A percentile compares a stretch with the other conserved stretches of the same genome.
phyloP scores from a whole-genome alignment of 1,140 invertebrate genomes.

The Nomia melanderi region DNA sequence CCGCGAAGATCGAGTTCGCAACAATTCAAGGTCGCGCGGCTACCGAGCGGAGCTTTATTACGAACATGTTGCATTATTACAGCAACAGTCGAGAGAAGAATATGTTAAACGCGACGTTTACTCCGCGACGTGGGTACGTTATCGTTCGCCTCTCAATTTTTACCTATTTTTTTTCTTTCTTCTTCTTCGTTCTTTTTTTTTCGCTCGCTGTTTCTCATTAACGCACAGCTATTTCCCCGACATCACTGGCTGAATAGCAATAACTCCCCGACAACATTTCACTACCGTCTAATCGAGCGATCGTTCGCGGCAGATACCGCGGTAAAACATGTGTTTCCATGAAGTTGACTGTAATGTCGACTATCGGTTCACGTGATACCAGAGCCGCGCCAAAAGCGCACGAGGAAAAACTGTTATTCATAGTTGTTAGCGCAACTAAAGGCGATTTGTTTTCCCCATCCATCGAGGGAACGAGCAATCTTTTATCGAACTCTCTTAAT shows the following conservation, averaged over 20 bases:
- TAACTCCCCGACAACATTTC: not conserved
- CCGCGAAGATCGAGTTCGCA: slow-evolving; percentile 31
- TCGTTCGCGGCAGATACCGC: slow-evolving; percentile 16
- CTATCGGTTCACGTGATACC: slow-evolving; percentile 49
- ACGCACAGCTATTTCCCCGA: not conserved
- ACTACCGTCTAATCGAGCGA: not conserved
- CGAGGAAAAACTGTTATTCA: not conserved
- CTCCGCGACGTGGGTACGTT: not conserved
- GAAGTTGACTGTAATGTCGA: slow-evolving; percentile 42
- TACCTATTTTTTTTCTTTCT: not conserved
- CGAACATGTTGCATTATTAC: slow-evolving; percentile 54
- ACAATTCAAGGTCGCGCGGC: slow-evolving; percentile 54
- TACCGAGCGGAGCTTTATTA: slow-evolving; percentile 55
- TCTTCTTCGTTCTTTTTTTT: not conserved
- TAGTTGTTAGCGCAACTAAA: too few species aligned
- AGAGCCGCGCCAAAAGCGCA: not conserved
- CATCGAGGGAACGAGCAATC: too few species aligned
- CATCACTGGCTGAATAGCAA: not conserved
- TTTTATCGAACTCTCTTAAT: too few species aligned
- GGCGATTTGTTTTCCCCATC: not conserved
- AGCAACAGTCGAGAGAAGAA: slow-evolving; percentile 48
- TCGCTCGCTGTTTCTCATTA: not conserved
- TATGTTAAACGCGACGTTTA: slow-evolving; percentile 45
- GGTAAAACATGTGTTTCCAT: slow-evolving; percentile 26
- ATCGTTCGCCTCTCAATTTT: not conserved